Percentiles rank a stretch among this genome's conserved stretches.
Evolutionary conservation across 1,140 invertebrate genomes (phyloP).

Genomic region (Nephila pilipes): DNA sequence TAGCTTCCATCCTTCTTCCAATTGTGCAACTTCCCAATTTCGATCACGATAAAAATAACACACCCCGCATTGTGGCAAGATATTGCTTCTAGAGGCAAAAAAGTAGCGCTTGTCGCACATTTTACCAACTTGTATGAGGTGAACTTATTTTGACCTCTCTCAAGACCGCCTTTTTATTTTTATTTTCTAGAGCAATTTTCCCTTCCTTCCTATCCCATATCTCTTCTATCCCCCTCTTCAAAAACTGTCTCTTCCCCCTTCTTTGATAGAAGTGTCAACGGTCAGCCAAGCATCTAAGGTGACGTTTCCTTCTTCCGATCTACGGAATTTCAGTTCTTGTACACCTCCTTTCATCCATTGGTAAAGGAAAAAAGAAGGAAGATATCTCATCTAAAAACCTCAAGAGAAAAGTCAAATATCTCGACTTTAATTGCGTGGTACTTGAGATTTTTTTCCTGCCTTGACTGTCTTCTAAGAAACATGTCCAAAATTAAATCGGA

Average conservation of each 20-base stretch:
- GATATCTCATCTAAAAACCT: neutral
- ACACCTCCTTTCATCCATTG: constrained; percentile 12
- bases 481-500: neutral
- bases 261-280: constrained; percentile 22
- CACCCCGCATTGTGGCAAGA: neutral
- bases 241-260: neutral
- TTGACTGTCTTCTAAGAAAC: neutral
- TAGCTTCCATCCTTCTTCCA: neutral
- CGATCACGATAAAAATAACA: constrained; percentile 23
- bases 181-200: constrained; percentile 33
- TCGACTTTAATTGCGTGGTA: neutral
- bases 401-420: constrained; percentile 21
- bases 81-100: neutral
- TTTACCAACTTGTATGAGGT: constrained; percentile 9
- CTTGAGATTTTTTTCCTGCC: neutral
- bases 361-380: neutral
- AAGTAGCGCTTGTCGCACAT: constrained; percentile 15
- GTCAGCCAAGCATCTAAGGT: constrained; percentile 17
- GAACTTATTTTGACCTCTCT: constrained; percentile 16
- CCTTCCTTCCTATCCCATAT: constrained; percentile 15
- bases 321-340: neutral
- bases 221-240: neutral
- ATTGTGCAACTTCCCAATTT: neutral
- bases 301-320: constrained; percentile 14
- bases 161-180: constrained; percentile 11